Evolutionary conservation across 1,140 invertebrate species (phyloP).

Genomic region (Platyscapa corneri): DNA sequence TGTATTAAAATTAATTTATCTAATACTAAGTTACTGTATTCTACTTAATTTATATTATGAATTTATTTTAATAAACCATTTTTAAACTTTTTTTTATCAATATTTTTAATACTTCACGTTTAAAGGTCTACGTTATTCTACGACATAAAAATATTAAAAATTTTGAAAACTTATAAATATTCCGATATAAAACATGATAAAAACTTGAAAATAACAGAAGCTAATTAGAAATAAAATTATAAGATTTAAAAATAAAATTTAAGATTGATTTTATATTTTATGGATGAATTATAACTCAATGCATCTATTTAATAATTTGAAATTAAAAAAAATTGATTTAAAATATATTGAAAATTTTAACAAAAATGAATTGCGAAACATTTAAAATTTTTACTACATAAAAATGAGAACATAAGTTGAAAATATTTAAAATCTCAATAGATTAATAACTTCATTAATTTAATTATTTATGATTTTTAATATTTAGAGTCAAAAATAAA

Average conservation of each 20-base stretch:
- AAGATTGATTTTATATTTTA: conserved; percentile 9
- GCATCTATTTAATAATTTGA: background rate
- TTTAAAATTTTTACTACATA: too few relatives aligned
- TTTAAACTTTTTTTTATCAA: too few relatives aligned
- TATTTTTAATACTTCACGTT: background rate
- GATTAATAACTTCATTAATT: too few relatives aligned
- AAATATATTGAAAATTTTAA: too few relatives aligned
- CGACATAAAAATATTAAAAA: conserved; percentile 38
- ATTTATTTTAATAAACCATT: too few relatives aligned
- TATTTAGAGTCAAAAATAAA: too few relatives aligned
- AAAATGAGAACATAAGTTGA: too few relatives aligned
- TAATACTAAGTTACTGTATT: background rate
- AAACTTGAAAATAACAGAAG: conserved; percentile 37
- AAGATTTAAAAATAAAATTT: conserved; percentile 39
- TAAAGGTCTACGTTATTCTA: background rate
- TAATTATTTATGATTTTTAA: too few relatives aligned
- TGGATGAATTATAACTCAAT: background rate
- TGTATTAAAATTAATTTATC: background rate
- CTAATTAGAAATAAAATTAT: conserved; percentile 49
- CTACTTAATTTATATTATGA: too few relatives aligned
- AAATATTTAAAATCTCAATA: too few relatives aligned
- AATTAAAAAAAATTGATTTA: background rate
- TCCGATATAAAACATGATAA: conserved; percentile 1
- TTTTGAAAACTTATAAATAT: conserved; percentile 19
- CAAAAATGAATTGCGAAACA: too few relatives aligned